phyloP scores from a whole-genome alignment of 1,140 invertebrate genomes.

The Maniola jurtina region DNA sequence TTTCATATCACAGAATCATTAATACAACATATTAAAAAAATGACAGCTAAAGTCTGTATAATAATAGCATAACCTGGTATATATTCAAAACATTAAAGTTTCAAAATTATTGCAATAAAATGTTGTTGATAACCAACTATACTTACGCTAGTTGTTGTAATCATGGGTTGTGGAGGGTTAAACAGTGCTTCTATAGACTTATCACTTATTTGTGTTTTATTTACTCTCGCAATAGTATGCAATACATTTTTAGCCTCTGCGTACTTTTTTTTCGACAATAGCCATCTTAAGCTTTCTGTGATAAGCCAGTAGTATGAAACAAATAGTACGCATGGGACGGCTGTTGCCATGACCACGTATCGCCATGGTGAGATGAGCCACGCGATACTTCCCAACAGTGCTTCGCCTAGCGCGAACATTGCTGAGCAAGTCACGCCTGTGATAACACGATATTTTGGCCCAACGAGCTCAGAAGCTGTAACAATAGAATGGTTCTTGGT shows the following conservation, averaged over 20 bases:
- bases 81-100: no score
- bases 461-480: slow-evolving; percentile 88
- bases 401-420: slow-evolving; percentile 86
- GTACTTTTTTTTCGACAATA: slow-evolving; percentile 84
- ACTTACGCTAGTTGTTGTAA: neutral
- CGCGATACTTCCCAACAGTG: slow-evolving; percentile 83
- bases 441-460: slow-evolving; percentile 84
- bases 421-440: slow-evolving; percentile 84
- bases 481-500: slow-evolving; percentile 16
- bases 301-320: slow-evolving; percentile 82
- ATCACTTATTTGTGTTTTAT: slow-evolving; percentile 81
- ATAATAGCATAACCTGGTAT: no score
- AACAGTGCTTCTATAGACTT: slow-evolving; percentile 76
- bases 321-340: slow-evolving; percentile 83
- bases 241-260: slow-evolving; percentile 81
- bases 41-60: no score
- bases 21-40: no score
- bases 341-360: slow-evolving; percentile 82
- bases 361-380: slow-evolving; percentile 86
- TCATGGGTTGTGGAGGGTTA: slow-evolving; percentile 29
- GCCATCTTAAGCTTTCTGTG: slow-evolving; percentile 86
- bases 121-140: neutral
- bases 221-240: slow-evolving; percentile 82
- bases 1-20: neutral
- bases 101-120: no score